Percentiles rank a stretch among this genome's conserved stretches.
phyloP scores from a whole-genome alignment of 2,888 invertebrate species.

The Eilema depressum region DNA sequence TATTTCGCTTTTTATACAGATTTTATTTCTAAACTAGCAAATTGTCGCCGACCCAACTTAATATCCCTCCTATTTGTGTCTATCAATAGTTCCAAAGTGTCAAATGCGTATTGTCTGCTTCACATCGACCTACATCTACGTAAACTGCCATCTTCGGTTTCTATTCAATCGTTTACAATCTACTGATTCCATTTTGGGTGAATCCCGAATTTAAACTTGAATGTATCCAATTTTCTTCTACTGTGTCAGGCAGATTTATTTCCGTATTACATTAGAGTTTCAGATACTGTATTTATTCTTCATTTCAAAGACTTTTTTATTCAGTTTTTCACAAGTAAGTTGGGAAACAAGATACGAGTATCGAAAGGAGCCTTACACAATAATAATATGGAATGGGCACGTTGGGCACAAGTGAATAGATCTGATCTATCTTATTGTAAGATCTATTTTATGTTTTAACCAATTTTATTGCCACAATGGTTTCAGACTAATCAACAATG shows the following conservation, averaged over 20 bases:
- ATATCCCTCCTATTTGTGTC: background rate
- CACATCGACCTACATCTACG: background rate
- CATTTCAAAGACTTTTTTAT: no score
- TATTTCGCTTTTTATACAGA: no score
- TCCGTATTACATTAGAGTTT: background rate
- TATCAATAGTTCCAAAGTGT: background rate
- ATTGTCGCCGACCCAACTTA: background rate
- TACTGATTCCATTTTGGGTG: background rate
- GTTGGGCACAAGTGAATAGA: background rate
- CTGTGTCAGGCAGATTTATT: background rate
- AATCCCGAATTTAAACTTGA: background rate
- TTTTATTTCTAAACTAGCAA: background rate
- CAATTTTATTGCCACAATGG: background rate
- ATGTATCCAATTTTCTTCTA: background rate
- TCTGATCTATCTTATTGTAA: background rate
- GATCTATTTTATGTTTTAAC: background rate
- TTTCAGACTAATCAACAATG: background rate
- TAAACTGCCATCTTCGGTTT: background rate
- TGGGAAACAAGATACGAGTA: no score
- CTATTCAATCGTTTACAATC: background rate
- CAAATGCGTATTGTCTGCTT: constrained; percentile 1
- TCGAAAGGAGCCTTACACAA: no score
- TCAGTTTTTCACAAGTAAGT: no score
- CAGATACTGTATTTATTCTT: background rate
- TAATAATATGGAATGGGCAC: background rate